Evolutionary conservation across 2,888 invertebrate genomes (phyloP).

Genomic region (Graphium colonna): DNA sequence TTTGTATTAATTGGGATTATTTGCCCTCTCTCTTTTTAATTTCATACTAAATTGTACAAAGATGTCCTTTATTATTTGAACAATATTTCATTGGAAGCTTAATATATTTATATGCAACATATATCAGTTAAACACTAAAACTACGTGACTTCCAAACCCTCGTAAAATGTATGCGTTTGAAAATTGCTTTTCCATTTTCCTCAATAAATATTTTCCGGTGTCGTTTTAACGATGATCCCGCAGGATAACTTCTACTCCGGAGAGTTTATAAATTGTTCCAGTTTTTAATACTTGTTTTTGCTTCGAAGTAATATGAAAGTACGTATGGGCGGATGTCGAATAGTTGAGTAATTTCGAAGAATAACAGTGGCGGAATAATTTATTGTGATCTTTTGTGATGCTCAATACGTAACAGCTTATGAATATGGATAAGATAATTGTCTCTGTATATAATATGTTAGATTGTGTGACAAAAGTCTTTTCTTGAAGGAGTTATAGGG

Average conservation of each 20-base stretch:
- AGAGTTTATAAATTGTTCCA: background rate
- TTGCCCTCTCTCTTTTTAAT: no score
- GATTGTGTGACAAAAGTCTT: background rate
- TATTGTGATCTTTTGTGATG: no score
- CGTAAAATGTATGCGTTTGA: background rate
- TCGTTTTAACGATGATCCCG: background rate
- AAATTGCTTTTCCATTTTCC: background rate
- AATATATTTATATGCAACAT: no score
- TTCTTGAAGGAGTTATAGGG: no score
- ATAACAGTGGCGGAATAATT: no score
- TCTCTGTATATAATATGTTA: no score
- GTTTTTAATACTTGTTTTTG: background rate
- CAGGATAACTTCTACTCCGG: background rate
- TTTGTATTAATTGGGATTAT: no score
- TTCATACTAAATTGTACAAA: no score
- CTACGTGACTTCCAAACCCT: background rate
- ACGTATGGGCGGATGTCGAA: background rate
- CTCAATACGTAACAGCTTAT: no score
- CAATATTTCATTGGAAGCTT: no score
- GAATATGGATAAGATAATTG: no score
- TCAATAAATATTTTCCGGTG: background rate
- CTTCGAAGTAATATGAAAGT: background rate
- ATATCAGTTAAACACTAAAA: background rate
- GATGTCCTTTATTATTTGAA: no score
- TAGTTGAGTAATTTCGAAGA: background rate